Evolutionary conservation across 2,888 invertebrate species (phyloP), one percentile per base, ranked within the genome.

Genomic region (Parthenolecanium corni): DNA sequence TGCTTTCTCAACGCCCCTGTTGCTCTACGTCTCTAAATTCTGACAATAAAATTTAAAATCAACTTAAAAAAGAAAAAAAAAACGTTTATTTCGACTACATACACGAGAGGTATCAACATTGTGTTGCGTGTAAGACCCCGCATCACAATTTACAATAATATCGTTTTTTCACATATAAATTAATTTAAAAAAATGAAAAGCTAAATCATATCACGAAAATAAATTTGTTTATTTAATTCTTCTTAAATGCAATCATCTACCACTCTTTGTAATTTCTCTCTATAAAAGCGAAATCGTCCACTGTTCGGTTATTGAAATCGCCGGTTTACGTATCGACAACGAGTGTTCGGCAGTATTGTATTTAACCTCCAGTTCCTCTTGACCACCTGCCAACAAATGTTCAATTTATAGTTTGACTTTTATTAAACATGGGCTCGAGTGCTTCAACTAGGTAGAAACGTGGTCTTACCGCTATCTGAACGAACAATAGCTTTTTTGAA

Each of bases 271-370:
- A 1, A 18, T 20, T 20, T 44, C 16, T 2, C 20, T 20, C 38
- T 38, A 61, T 23, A 49, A 51, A 11, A 61, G 38, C 14, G 61
- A 61, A 23, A 91, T 84, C 63, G 78, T 80, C 84, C 89, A 95
- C 68, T 86, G 82, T 66, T 84, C 80, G 25, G 82, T 81, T 78
- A 95, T 84, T 71, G 81, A 85, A 54, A 92, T 84, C 24, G 79
- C 86, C 0, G 95, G 95, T 70, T 93, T 94, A 67, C 94, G 80
- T 16, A 96, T 79, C 0, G 84, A 83, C 14, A 93, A 74, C 0
- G 84, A 81, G 65, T 73, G 68, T 56, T 81, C 80, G 65, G 81
- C 80, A 16, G 83, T 81, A 72, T 82, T 83, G 68, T 83, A 79
- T 2, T 80, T 79, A 69, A 84, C 82, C 70, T 86, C 84, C 66